Evolutionary conservation across 2,113 vertebrate genomes (phyloP), one percentile per base, ranked within the genome.

Genomic region (Cygnus atratus): DNA sequence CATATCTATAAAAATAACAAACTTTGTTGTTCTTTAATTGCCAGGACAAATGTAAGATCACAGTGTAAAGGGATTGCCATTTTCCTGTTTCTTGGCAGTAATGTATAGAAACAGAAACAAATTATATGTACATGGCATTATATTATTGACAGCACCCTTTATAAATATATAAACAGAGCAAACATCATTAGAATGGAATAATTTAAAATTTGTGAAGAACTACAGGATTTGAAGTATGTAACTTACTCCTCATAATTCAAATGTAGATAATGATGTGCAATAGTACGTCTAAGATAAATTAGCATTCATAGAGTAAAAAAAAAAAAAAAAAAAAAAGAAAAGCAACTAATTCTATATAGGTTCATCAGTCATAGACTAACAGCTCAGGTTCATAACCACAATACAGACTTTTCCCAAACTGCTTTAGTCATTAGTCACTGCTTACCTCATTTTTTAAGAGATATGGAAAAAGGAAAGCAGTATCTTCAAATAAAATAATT

Each of bases 61-160:
- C 7, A 55, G 6, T n/a, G n/a, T 24, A 63, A 81, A 76, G 29
- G 11, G 5, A n/a, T 66, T 59, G 61, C 3, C 2, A n/a, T 59
- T 66, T 58, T 89, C 33, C 33, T 74, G 1, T 74, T 93, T 72
- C 33, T 61, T 88, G 43, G 3, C 29, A 57, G 16, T 11, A 73
- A 22, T 12, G 29, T 41, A 74, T 1, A 79, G 24, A 78, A 77
- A 76, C 1, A 79, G 24, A 78, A 77, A 76, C 1, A 44, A 35
- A 74, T 3, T 41, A 7, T 50, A 67, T 1, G 1, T 43, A 31
- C 0, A 3, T n/a, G 13, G 31, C 19, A 61, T 13, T 2, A 2
- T 52, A 31, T 13, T 87, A 80, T 14, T 55, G 22, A 37, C 21
- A 61, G 6, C 3, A 66, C 1, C 1, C 39, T 66, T 86, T 82